Conservation (phyloP, 2,113 vertebrate species). For the Elgaria multicarinata region DNA sequence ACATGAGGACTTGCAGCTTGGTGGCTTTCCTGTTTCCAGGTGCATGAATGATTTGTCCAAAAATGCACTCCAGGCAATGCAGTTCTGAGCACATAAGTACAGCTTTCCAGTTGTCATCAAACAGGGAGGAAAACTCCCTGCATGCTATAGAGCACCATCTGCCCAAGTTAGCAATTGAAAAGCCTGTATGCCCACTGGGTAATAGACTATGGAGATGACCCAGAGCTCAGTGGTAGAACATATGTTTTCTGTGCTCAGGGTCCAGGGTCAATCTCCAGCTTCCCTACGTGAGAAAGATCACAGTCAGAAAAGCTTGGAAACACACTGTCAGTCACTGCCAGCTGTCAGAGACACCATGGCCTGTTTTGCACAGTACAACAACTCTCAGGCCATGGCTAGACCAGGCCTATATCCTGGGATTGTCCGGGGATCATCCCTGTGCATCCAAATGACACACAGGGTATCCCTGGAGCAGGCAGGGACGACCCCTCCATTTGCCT, state of each 20-base stretch:
- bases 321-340: too few relatives aligned
- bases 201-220: not conserved
- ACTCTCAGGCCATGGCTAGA: too few relatives aligned
- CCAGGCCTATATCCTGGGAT: too few relatives aligned
- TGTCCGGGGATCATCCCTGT: too few relatives aligned
- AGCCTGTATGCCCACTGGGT: not conserved
- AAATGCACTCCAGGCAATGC: not conserved
- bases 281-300: too few relatives aligned
- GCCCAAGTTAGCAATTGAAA: not conserved
- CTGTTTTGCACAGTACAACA: too few relatives aligned
- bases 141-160: not conserved
- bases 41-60: not conserved
- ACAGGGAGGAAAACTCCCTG: not conserved
- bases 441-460: too few relatives aligned
- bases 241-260: not conserved
- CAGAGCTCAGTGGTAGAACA: too few relatives aligned
- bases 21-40: not conserved
- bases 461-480: too few relatives aligned
- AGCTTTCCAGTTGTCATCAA: not conserved
- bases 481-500: too few relatives aligned
- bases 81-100: not conserved
- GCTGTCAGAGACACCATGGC: too few relatives aligned
- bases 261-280: not conserved
- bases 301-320: too few relatives aligned
- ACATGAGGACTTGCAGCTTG: not conserved